A percentile compares a stretch with the other conserved stretches of the same genome.
phyloP scores from a whole-genome alignment of 2,888 invertebrate species.

The Morinoia aosen region DNA sequence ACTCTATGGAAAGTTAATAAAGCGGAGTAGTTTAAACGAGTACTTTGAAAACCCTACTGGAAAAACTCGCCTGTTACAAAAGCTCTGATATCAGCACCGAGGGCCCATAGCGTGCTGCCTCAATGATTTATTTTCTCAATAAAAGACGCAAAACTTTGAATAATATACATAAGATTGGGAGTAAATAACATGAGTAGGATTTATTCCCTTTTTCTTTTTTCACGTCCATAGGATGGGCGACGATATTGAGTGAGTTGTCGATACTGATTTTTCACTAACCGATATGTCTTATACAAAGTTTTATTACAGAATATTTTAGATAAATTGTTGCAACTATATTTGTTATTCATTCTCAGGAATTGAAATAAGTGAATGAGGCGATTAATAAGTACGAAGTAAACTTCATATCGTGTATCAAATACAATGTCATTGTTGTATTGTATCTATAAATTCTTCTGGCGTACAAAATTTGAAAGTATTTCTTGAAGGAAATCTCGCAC shows the following conservation, averaged over 20 bases:
- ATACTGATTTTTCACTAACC: not conserved
- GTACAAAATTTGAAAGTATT: not conserved
- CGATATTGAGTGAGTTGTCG: not conserved
- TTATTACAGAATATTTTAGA: not conserved
- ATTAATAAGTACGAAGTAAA: not conserved
- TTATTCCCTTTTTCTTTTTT: no score
- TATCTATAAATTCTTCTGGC: not conserved
- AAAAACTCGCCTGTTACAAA: no score
- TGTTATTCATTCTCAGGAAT: not conserved
- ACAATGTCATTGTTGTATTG: not conserved
- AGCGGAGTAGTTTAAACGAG: no score
- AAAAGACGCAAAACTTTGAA: no score
- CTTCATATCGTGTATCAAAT: not conserved
- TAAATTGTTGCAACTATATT: not conserved
- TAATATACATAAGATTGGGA: no score
- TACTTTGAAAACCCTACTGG: no score
- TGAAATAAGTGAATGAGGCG: not conserved
- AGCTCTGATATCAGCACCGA: no score
- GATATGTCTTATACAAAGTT: not conserved
- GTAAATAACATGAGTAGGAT: no score
- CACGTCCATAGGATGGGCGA: not conserved
- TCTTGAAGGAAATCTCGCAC: not conserved
- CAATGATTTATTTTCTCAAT: no score
- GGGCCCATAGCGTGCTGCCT: no score
- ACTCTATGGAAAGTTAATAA: no score